These are phyloP conservation scores for Sebastes kiyomatsui DNA, from an alignment of 2,797 vertebrate species.

Conservation along the genomic window DNA sequence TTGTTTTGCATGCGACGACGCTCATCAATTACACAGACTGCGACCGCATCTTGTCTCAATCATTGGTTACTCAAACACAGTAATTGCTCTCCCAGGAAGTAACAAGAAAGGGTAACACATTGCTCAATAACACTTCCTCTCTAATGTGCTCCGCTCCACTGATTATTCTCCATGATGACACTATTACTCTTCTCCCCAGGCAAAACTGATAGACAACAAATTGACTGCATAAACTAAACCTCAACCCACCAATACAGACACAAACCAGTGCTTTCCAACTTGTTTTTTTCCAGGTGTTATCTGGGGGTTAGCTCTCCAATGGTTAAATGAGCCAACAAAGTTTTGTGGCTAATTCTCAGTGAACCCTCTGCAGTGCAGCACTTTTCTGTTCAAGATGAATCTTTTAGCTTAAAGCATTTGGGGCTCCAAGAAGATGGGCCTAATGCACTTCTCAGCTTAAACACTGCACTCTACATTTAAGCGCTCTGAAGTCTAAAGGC, in stretches of 20 bases:
- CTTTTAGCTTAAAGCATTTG: conserved; percentile 64
- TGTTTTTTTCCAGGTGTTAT: conserved; percentile 34
- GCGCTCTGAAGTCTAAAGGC: conserved; percentile 43
- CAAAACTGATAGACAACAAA: conserved; percentile 73
- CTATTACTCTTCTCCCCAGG: conserved; percentile 76
- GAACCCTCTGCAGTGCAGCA: conserved; percentile 40
- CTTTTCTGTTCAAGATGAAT: conserved; percentile 59
- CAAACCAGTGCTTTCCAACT: conserved; percentile 24
- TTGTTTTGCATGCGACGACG: conserved; percentile 47
- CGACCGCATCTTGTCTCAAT: conserved; percentile 68
- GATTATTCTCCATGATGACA: conserved; percentile 76
- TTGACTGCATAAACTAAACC: conserved; percentile 66
- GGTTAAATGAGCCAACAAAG: conserved; percentile 60
- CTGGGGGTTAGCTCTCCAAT: conserved; percentile 30
- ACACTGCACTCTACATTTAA: conserved; percentile 61
- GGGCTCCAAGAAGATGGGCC: conserved; percentile 44
- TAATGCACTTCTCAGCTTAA: conserved; percentile 65
- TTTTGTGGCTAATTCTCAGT: conserved; percentile 55
- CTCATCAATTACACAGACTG: conserved; percentile 68
- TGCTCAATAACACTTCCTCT: conserved; percentile 78
- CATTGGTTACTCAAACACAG: conserved; percentile 77
- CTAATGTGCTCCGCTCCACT: conserved; percentile 76
- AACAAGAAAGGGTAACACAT: conserved; percentile 67
- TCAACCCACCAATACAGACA: conserved; percentile 37
- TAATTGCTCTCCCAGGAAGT: conserved; percentile 80